Conservation (phyloP, 2,113 vertebrate genomes). For the Pheucticus melanocephalus region DNA sequence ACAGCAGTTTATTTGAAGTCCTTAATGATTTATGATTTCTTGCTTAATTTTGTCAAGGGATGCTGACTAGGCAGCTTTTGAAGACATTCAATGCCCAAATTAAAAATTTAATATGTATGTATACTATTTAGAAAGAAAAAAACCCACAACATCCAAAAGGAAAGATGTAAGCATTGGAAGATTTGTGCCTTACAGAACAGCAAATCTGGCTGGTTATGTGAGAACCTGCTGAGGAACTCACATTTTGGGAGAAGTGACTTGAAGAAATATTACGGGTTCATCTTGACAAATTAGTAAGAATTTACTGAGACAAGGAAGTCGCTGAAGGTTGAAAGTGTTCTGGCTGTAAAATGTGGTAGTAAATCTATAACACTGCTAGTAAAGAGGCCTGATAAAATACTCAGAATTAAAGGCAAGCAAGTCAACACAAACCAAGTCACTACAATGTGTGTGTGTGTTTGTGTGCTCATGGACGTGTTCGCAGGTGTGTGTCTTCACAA, state of each 20-base stretch:
- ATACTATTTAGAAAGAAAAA: not conserved
- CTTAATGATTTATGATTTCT: not conserved
- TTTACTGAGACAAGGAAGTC: not conserved
- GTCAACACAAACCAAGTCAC: not conserved
- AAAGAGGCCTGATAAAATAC: not conserved
- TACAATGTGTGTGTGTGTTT: fast-evolving
- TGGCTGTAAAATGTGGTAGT: not conserved
- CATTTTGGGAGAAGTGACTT: not conserved
- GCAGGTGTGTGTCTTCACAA: not conserved
- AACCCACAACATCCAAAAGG: not conserved
- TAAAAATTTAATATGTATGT: not conserved
- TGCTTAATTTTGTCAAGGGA: not conserved
- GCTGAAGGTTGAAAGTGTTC: not conserved
- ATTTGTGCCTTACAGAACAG: not conserved
- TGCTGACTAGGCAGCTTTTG: not conserved
- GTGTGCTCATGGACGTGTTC: not conserved
- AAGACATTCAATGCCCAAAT: not conserved
- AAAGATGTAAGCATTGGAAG: not conserved
- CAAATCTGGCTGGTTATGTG: not conserved
- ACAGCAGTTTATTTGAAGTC: not conserved
- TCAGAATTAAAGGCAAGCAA: not conserved
- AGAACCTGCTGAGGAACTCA: not conserved
- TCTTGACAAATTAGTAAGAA: not conserved
- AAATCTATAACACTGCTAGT: not conserved
- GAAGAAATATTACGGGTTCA: not conserved